These are phyloP conservation scores for Taeniopygia guttata DNA, from an alignment of 2,797 vertebrate genomes.

Conservation along the genomic window DNA sequence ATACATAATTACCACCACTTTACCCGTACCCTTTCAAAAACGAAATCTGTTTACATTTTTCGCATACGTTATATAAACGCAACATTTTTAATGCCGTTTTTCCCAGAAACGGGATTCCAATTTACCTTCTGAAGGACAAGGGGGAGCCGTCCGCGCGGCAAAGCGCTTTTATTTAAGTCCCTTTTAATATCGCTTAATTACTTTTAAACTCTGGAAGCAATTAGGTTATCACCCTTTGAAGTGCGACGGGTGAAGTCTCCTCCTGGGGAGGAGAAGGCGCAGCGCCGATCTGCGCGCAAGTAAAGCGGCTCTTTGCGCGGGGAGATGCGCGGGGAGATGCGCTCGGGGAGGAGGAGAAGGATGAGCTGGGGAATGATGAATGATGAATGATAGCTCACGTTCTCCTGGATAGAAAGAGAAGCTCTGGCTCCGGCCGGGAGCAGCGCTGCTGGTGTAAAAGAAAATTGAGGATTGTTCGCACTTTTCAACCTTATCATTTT, in stretches of 20 bases:
- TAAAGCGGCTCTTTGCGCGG: background rate
- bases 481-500: conserved; percentile 31
- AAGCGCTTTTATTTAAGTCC: conserved; percentile 39
- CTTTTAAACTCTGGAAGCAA: conserved; percentile 77
- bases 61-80: background rate
- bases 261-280: conserved; percentile 4
- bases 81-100: background rate
- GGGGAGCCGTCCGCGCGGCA: background rate
- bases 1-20: conserved; percentile 71
- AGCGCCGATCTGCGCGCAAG: background rate
- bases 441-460: conserved; percentile 35
- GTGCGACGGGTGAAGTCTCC: conserved; percentile 44
- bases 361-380: no score
- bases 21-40: conserved; percentile 59
- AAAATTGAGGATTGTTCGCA: conserved; percentile 21
- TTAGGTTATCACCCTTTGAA: conserved; percentile 76
- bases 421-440: conserved; percentile 16
- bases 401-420: conserved; percentile 14
- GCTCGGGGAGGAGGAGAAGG: no score
- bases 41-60: conserved; percentile 65
- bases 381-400: conserved; percentile 10
- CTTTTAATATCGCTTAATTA: conserved; percentile 74
- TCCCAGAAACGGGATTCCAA: background rate
- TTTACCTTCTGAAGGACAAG: background rate
- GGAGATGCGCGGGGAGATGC: background rate